Conservation (phyloP, 2,113 vertebrate genomes). For the Stigmatopora nigra region DNA sequence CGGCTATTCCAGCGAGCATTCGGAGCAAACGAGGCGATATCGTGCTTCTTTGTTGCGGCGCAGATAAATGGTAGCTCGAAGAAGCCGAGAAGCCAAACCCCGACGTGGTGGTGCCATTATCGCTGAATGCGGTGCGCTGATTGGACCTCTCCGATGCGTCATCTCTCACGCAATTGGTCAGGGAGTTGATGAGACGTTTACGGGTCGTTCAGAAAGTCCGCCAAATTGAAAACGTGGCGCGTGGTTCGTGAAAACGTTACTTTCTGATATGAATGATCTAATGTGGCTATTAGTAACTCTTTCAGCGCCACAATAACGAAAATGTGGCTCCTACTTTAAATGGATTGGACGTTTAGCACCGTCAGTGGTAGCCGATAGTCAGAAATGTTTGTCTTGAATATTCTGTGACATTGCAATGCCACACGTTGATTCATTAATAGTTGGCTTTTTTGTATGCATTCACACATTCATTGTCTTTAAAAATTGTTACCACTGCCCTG, state of each 20-base stretch:
- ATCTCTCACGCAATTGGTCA: constrained; percentile 40
- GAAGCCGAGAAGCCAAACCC: constrained; percentile 14
- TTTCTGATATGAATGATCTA: background rate
- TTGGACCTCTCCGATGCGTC: constrained; percentile 39
- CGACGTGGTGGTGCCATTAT: constrained; percentile 35
- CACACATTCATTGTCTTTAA: too few relatives aligned
- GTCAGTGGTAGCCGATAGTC: too few relatives aligned
- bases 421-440: too few relatives aligned
- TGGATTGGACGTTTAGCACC: too few relatives aligned
- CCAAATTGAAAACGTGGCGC: background rate
- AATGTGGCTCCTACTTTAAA: too few relatives aligned
- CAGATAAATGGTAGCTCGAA: constrained; percentile 24
- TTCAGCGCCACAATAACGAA: too few relatives aligned
- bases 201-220: accelerated
- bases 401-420: too few relatives aligned
- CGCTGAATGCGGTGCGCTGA: constrained; percentile 36
- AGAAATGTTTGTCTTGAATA: too few relatives aligned
- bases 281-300: background rate
- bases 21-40: background rate
- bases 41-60: constrained; percentile 57
- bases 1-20: constrained; percentile 22
- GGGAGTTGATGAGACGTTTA: constrained; percentile 14
- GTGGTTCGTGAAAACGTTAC: background rate
- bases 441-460: too few relatives aligned
- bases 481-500: too few relatives aligned